A percentile compares a stretch with the other conserved stretches of the same genome.
Conservation (phyloP, 1,140 invertebrate genomes). For the Megalonaias nervosa region DNA sequence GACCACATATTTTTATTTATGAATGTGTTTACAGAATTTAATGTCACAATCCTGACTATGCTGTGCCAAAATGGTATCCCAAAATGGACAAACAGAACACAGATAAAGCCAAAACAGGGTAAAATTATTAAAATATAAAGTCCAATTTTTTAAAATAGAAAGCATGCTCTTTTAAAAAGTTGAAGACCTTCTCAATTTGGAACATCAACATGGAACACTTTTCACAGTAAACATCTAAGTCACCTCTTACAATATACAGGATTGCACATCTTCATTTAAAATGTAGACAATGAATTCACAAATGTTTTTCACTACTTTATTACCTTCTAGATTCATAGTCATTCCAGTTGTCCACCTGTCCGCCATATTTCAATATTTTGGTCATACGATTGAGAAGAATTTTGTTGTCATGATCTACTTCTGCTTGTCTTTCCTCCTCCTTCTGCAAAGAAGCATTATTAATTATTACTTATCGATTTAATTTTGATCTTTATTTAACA, state of each 20-base stretch:
- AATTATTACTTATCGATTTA: background rate
- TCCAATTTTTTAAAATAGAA: no score
- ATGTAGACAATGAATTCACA: constrained; percentile 5
- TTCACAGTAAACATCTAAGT: no score
- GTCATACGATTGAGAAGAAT: constrained; percentile 63
- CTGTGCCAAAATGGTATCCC: no score
- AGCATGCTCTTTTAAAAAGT: no score
- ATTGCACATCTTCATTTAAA: background rate
- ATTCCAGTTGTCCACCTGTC: constrained; percentile 59
- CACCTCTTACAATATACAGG: background rate
- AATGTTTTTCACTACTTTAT: background rate
- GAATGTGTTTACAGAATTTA: no score
- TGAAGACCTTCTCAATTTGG: no score
- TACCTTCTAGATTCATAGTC: constrained; percentile 57
- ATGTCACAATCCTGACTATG: no score
- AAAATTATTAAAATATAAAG: no score
- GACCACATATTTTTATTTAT: no score
- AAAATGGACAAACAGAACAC: no score
- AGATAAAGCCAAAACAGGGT: no score
- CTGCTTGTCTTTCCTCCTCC: constrained; percentile 59
- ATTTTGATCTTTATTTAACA: background rate
- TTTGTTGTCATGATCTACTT: constrained; percentile 61
- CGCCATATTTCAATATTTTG: constrained; percentile 51
- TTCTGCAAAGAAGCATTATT: constrained; percentile 42
- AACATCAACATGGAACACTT: no score